Percentiles rank a stretch among this genome's conserved stretches.
Evolutionary conservation across 2,888 invertebrate genomes (phyloP).

Genomic region (Girardia tigrina): DNA sequence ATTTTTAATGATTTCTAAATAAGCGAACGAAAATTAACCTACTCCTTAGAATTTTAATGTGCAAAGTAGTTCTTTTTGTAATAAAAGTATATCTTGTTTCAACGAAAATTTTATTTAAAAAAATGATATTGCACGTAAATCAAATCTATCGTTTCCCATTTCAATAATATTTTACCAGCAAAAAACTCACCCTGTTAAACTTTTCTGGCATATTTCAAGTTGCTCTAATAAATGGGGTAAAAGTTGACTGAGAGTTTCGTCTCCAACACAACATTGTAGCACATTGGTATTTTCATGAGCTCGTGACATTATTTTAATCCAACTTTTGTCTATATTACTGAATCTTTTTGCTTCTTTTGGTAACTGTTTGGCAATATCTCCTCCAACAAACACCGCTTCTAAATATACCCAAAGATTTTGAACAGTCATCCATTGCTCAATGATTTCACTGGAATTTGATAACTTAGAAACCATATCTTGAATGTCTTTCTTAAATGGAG

Average conservation of each 20-base stretch:
- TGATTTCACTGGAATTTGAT: constrained; percentile 84
- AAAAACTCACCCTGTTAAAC: constrained; percentile 66
- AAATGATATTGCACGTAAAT: too few relatives aligned
- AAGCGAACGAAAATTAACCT: too few relatives aligned
- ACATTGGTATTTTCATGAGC: constrained; percentile 91
- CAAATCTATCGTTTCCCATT: too few relatives aligned
- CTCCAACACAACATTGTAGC: constrained; percentile 84
- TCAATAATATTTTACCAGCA: too few relatives aligned
- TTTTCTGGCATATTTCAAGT: constrained; percentile 85
- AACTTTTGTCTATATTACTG: constrained; percentile 88
- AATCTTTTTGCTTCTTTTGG: constrained; percentile 58
- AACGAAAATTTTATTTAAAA: too few relatives aligned
- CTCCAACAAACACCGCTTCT: constrained; percentile 91
- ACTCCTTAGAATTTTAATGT: too few relatives aligned
- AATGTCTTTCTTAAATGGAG: constrained; percentile 85
- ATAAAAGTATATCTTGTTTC: too few relatives aligned
- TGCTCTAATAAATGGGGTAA: constrained; percentile 87
- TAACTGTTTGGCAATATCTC: constrained; percentile 88
- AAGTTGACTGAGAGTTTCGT: constrained; percentile 75
- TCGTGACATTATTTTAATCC: constrained; percentile 92
- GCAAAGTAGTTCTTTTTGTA: too few relatives aligned
- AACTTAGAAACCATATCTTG: constrained; percentile 86
- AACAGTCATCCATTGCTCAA: constrained; percentile 87
- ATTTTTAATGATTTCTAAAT: too few relatives aligned
- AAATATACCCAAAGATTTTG: constrained; percentile 97